Conservation (phyloP, 2,113 vertebrate species). For the Xenus cinereus region DNA sequence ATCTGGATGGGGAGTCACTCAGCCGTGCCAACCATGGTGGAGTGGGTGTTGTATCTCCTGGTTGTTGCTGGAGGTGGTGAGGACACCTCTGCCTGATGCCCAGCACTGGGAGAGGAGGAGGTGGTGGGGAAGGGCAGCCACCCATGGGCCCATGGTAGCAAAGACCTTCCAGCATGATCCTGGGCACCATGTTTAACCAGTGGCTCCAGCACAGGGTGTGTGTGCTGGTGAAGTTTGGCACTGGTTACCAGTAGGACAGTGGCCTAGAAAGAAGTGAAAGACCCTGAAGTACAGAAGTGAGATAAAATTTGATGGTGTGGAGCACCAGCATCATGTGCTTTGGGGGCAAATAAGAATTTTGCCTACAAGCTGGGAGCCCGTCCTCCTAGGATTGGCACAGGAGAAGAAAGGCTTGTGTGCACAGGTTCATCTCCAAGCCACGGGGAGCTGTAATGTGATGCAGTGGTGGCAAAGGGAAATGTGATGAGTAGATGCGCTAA, state of each 20-base stretch:
- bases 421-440: background rate
- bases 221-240: background rate
- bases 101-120: background rate
- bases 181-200: fast-evolving
- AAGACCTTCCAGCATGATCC: background rate
- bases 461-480: background rate
- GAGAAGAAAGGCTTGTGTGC: background rate
- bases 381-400: fast-evolving
- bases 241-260: background rate
- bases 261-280: background rate
- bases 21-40: fast-evolving
- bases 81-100: background rate
- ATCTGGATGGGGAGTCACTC: background rate
- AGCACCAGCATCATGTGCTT: background rate
- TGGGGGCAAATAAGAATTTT: background rate
- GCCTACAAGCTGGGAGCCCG: background rate
- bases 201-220: background rate
- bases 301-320: background rate
- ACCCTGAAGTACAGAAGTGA: background rate
- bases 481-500: background rate
- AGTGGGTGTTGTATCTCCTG: fast-evolving
- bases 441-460: background rate
- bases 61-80: background rate
- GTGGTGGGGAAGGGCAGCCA: fast-evolving
- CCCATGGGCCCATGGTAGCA: fast-evolving